phyloP scores from a whole-genome alignment of 2,113 vertebrate species.

The Coturnix japonica region DNA sequence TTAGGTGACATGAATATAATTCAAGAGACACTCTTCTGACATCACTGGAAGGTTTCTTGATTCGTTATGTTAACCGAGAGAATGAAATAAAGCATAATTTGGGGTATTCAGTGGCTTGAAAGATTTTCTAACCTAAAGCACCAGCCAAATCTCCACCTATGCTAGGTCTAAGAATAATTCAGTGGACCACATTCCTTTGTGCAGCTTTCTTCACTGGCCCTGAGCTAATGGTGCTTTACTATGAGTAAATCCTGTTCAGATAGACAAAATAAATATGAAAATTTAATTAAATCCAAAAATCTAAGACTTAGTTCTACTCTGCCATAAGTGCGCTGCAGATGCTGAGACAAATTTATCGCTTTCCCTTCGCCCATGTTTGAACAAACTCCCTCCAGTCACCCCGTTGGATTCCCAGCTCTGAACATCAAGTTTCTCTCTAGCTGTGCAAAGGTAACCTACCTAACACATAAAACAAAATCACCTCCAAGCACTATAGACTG shows the following conservation, averaged over 20 bases:
- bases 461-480: neutral
- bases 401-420: neutral
- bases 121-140: neutral
- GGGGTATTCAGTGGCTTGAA: neutral
- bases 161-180: neutral
- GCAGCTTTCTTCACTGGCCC: conserved; percentile 3
- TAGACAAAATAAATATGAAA: neutral
- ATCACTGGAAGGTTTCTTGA: neutral
- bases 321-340: conserved; percentile 13
- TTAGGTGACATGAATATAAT: neutral
- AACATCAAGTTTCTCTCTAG: neutral
- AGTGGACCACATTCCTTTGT: neutral
- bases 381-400: neutral
- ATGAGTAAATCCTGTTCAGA: conserved; percentile 4
- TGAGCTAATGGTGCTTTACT: conserved; percentile 7
- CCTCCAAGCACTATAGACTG: neutral
- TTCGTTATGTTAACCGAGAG: neutral
- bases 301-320: conserved; percentile 21
- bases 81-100: neutral
- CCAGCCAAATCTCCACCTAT: neutral
- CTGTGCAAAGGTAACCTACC: neutral
- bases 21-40: neutral
- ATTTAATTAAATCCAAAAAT: conserved; percentile 6
- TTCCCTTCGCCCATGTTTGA: conserved; percentile 12
- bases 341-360: conserved; percentile 14